Evolutionary conservation across 1,140 invertebrate species (phyloP), one percentile per base, ranked within the genome.

Genomic region (Hydropsyche tenuis): DNA sequence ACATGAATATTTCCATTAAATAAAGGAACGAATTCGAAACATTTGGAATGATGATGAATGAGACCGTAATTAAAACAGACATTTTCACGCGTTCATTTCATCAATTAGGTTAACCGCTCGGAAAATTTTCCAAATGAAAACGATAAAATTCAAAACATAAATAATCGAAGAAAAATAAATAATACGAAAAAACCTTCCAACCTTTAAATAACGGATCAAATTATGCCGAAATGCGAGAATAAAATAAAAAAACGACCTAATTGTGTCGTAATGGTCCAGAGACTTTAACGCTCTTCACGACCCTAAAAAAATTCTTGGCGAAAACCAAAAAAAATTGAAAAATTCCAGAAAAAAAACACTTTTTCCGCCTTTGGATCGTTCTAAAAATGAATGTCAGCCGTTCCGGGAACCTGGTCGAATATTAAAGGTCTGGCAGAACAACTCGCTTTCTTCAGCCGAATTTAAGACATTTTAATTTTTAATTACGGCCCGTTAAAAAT

Each of bases 391-490:
- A 60, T 60, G 56, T 60, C 22, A 60, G 56, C 22, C 56, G 23
- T 60, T 60, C 22, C 23, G 56, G 9, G 56, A 20, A 60, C 56
- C 56, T 60, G 56, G 56, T 9, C 23, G 56, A 60, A 60, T 60
- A 60, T 60, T 22, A 60, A 60, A 60, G 23, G 56, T 37, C 30
- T 9, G 3, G 30, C 3, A 9, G 30, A 37, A 37, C 30, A 9
- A 23, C 12, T 14, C 22, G 23, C 30, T 60, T 60, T 60, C 56
- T 60, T 60, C 22, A 9, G 30, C 56, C 7, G 14, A 60, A 60
- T 23, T 25, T 60, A 60, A 60, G 56, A 60, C 56, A 60, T 60
- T 60, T 60, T 60, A 23, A 60, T 60, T 60, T 60, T 60, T 60
- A 60, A 60, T 60, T 60, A 27, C 56, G 56, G 30, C 23, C 23